Base-by-base conservation (phyloP, 2,888 invertebrate species). In the Cheilosia urbana region DNA sequence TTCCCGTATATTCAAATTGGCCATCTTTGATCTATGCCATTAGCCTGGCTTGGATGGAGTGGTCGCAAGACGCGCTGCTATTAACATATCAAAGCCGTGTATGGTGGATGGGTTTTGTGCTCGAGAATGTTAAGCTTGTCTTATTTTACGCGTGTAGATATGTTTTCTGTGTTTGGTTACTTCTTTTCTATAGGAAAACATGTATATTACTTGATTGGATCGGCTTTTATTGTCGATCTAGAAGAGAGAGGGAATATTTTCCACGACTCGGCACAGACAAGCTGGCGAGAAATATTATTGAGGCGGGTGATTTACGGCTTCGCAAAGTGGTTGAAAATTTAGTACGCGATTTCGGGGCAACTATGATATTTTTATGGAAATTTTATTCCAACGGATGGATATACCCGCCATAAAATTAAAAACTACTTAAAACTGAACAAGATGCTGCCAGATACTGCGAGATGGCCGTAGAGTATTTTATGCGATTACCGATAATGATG, bases 11-110 rank as follows among this genome's bases (percentile, higher is more conserved):
- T 85, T 81, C 81, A 85, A 85, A 85, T 81, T 85, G 85, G 81
- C 85, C 85, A 85, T 85, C 81, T 85, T 85, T 85, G 85, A 85
- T 85, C 81, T 85, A 85, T 85, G 77, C 85, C 62, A 85, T 85
- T 81, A 77, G 55, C 37, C 19, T 34, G 37, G 6, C 42, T 49
- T 37, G 68, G 69, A 69, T 47, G 62, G 72, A 40, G 57, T 42
- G 37, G n/a, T 49, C 34, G 63, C 45, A 40, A 34, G 55, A 24
- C 57, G 17, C 66, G 37, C 19, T 24, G 34, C 7, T 83, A 85
- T 85, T 85, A 85, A 77, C 85, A 85, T 85, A 85, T 85, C 85
- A 85, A 85, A 81, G 81, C 72, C 77, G 37, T 7, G 27, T 37
- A 71, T 68, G 76, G 71, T 81, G 72, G 77, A 85, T 68, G 68